phyloP scores from a whole-genome alignment of 2,113 vertebrate genomes.

The Aegotheles bennettii region DNA sequence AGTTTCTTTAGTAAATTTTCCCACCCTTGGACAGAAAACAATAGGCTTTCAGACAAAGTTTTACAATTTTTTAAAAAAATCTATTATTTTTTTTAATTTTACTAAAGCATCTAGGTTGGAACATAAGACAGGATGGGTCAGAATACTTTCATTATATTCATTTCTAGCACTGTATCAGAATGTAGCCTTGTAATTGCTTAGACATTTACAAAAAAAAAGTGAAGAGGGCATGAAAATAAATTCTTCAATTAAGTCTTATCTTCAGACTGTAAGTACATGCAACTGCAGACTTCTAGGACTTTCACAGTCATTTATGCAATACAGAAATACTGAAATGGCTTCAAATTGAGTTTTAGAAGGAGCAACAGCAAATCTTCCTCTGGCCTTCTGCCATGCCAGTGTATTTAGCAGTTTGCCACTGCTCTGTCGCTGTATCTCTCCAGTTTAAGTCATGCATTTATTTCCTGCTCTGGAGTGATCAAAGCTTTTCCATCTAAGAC shows the following conservation, averaged over 20 bases:
- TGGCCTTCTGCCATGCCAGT: not conserved
- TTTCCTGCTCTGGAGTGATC: slow-evolving; percentile 3
- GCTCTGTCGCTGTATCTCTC: not conserved
- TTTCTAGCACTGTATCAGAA: not conserved
- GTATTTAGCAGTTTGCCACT: not conserved
- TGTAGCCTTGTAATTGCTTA: not conserved
- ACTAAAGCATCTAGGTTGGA: not conserved
- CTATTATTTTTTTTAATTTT: not conserved
- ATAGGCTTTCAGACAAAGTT: not conserved
- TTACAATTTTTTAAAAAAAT: not conserved
- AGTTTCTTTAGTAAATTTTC: not conserved
- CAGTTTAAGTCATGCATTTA: not conserved
- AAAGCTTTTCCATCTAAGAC: slow-evolving; percentile 16
- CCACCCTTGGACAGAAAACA: not conserved
- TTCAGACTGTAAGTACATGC: not conserved
- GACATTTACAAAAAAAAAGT: not conserved
- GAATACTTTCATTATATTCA: not conserved
- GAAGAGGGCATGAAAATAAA: not conserved
- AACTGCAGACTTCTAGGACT: not conserved
- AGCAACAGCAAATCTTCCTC: not conserved
- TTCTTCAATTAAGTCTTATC: not conserved
- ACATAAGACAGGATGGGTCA: not conserved
- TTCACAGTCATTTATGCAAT: not conserved
- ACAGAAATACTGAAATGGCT: not conserved
- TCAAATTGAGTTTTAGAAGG: not conserved